phyloP scores from a whole-genome alignment of 2,113 vertebrate species.

The Bubo scandiacus region DNA sequence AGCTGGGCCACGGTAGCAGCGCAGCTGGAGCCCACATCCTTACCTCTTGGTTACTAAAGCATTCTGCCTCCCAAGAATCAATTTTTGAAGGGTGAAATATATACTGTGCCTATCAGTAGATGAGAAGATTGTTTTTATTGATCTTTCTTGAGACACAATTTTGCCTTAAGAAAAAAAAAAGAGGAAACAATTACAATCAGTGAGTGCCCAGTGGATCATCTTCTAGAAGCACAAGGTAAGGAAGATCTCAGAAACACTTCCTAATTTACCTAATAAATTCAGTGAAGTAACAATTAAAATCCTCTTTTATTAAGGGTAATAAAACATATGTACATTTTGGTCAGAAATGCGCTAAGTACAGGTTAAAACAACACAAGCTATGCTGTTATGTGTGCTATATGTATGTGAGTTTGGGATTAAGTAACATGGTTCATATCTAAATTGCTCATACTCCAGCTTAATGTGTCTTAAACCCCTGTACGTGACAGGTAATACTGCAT shows the following conservation, averaged over 20 bases:
- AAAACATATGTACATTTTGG: background rate
- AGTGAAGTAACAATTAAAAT: background rate
- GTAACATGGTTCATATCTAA: background rate
- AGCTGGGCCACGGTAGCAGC: accelerated
- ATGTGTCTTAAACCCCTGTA: background rate
- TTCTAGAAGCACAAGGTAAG: background rate
- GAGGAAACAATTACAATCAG: background rate
- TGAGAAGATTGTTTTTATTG: background rate
- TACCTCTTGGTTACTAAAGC: background rate
- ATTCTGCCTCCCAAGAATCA: background rate
- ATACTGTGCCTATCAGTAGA: background rate
- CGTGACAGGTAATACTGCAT: background rate
- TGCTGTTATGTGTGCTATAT: background rate
- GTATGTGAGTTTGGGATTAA: background rate
- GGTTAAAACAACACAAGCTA: background rate
- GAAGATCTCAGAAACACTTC: background rate
- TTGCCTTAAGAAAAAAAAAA: background rate
- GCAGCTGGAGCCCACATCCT: background rate
- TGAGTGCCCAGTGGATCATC: background rate
- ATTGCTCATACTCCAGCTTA: background rate
- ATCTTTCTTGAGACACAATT: background rate
- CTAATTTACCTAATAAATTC: background rate
- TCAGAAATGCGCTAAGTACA: background rate
- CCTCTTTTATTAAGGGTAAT: background rate
- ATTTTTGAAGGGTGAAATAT: background rate